Evolutionary conservation across 2,797 vertebrate genomes (phyloP).

Genomic region (Megaceryle alcyon): DNA sequence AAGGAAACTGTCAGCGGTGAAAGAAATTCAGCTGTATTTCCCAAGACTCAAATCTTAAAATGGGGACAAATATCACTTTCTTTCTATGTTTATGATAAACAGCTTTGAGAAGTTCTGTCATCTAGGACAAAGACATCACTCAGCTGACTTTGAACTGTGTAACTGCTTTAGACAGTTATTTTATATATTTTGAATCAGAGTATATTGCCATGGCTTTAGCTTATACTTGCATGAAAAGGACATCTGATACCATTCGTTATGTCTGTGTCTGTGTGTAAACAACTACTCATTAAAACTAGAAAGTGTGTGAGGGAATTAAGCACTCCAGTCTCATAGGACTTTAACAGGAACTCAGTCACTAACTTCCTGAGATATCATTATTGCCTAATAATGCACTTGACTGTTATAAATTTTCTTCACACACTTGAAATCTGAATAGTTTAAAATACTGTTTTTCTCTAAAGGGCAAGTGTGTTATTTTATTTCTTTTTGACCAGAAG

Average conservation of each 20-base stretch:
- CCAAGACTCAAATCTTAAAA: neutral
- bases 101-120: neutral
- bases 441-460: conserved; percentile 44
- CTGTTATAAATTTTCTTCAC: conserved; percentile 43
- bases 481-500: neutral
- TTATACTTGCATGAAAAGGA: neutral
- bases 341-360: neutral
- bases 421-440: conserved; percentile 46
- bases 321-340: conserved; percentile 14
- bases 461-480: neutral
- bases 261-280: neutral
- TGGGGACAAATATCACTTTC: neutral
- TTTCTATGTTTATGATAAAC: neutral
- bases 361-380: conserved; percentile 35
- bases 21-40: neutral
- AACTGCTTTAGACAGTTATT: neutral
- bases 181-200: neutral
- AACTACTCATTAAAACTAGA: conserved; percentile 36
- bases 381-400: conserved; percentile 27
- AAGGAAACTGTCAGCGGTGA: neutral
- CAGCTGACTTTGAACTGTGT: neutral
- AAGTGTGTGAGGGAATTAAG: conserved; percentile 20
- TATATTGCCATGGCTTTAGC: neutral
- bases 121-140: neutral
- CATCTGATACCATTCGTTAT: neutral